Base-by-base conservation (phyloP, 1,140 invertebrate genomes). In the Calosoma granatense region DNA sequence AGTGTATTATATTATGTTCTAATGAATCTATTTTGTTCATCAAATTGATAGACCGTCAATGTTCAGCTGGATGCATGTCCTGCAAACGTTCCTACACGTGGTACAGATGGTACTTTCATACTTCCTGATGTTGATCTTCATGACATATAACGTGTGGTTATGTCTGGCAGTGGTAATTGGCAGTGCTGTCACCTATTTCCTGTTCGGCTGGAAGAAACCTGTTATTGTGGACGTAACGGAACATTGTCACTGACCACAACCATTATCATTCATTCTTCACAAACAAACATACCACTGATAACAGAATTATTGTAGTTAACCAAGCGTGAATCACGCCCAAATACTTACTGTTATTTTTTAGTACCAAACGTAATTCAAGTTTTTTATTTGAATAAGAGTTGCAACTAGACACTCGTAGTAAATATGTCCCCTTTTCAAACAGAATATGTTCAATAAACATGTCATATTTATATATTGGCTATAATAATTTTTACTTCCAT, bases 61-160 rank as follows among this genome's bases (percentile, higher is more conserved):
- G 85, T 67, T 89, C 51, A 92, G 86, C 51, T 70, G 72, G 59
- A 83, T 82, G 60, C 93, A 97, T 71, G 69, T 85, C n/a, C 75
- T 88, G 23, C 94, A 98, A 74, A 96, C 94, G 1, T 64, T 86
- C 9, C 77, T 98, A 3, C 94, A 98, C 71, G 80, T 94, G 56
- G 60, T 97, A 0, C 95, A 98, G 73, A 84, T 97, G 53, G 83
- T 89, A 1, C 72, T 95, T 22, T 92, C 90, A 17, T 97, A 97
- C 72, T 83, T 94, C 64, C 82, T 98, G 17, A 98, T 98, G 95
- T 75, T 98, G 72, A 88, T 97, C 57, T 97, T 98, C 74, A 98
- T 98, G 95, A 98, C 94, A 0, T 98, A 95, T 79, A 97, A 97
- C 70, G 84, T 90, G 17, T 98, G 90, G 89, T 79, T 97, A 17